phyloP scores from a whole-genome alignment of 2,888 invertebrate species.

The Aporophyla nigra region DNA sequence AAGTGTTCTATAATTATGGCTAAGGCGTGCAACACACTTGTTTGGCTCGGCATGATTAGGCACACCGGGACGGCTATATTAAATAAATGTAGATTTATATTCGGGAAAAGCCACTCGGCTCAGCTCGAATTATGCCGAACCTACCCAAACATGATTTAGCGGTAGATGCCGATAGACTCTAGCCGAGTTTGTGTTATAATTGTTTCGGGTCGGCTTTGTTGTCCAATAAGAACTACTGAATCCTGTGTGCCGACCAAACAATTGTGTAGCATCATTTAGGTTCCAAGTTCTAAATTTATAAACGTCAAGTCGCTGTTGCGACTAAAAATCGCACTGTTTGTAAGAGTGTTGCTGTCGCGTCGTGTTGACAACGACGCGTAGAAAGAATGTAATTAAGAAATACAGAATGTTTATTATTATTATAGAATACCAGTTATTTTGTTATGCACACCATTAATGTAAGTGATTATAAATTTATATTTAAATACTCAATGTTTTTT shows the following conservation, averaged over 20 bases:
- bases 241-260: neutral
- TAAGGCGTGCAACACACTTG: too few relatives aligned
- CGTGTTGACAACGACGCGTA: conserved; percentile 8
- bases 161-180: neutral
- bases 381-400: conserved; percentile 34
- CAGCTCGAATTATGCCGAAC: neutral
- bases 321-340: conserved; percentile 44
- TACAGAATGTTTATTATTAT: conserved; percentile 49
- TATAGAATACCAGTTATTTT: conserved; percentile 69
- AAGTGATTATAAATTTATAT: conserved; percentile 74
- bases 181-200: neutral
- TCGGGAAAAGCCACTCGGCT: neutral
- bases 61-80: neutral
- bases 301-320: neutral
- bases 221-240: neutral
- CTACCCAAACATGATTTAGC: neutral
- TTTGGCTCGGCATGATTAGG: neutral
- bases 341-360: conserved; percentile 20
- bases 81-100: neutral
- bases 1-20: neutral
- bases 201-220: too few relatives aligned
- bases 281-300: neutral
- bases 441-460: conserved; percentile 74
- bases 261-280: neutral
- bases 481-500: conserved; percentile 43